These are phyloP conservation scores for Larimichthys polyactis DNA, from an alignment of 2,113 vertebrate species.

Conservation along the genomic window DNA sequence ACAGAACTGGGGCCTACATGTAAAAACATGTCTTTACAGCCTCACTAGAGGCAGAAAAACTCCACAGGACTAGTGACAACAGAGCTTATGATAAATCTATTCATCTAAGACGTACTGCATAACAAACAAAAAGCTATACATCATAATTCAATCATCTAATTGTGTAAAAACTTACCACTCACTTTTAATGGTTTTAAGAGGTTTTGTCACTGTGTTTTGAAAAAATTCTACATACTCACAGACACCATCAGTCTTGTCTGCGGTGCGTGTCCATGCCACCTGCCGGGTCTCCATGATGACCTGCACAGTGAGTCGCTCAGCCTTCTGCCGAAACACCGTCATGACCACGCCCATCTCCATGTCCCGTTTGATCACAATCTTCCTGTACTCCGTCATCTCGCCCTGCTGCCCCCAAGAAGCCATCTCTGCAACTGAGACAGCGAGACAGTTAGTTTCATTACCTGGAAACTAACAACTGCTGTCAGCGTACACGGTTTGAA, in stretches of 20 bases:
- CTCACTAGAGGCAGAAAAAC: not conserved
- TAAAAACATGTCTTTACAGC: not conserved
- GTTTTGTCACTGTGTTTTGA: not conserved
- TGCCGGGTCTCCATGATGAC: conserved; percentile 98
- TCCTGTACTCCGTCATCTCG: conserved; percentile 91
- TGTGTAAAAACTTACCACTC: not conserved
- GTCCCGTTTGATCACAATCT: conserved; percentile 93
- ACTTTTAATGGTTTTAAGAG: not conserved
- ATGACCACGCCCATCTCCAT: conserved; percentile 97
- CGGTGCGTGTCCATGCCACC: conserved; percentile 97
- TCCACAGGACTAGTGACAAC: not conserved
- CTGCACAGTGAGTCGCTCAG: conserved; percentile 93
- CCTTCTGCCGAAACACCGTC: conserved; percentile 94
- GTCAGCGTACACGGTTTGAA: not conserved
- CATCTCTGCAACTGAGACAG: conserved; percentile 73
- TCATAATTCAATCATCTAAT: not conserved
- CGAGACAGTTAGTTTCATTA: not conserved
- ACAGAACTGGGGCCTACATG: not conserved
- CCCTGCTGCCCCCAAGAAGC: conserved; percentile 69
- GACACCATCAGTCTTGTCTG: conserved; percentile 96
- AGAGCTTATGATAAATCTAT: not conserved
- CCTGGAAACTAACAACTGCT: not conserved
- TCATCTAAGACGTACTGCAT: not conserved
- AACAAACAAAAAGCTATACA: not conserved
- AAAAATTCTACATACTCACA: conserved; percentile 85